Percentiles rank a stretch among this genome's conserved stretches.
Evolutionary conservation across 2,888 invertebrate genomes (phyloP).

Genomic region (Drosophila maculinotata): DNA sequence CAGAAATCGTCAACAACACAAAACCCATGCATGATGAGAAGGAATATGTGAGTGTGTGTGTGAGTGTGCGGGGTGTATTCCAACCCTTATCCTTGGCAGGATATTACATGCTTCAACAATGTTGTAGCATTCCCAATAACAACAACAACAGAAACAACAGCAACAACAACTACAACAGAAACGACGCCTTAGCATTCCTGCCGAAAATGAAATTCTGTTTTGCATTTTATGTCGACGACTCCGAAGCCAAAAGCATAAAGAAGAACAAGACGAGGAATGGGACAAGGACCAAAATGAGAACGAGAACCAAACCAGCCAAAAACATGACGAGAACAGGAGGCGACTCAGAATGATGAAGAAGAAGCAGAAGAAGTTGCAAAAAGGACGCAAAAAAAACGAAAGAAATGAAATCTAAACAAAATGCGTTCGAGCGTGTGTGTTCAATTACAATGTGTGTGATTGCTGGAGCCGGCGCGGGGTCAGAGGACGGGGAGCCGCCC

Average conservation of each 20-base stretch:
- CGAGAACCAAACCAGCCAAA: slow-evolving; percentile 46
- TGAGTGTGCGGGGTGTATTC: slow-evolving; percentile 57
- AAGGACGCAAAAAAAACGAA: slow-evolving; percentile 49
- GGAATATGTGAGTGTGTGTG: slow-evolving; percentile 31
- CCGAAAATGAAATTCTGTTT: slow-evolving; percentile 81
- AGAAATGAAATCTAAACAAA: slow-evolving; percentile 80
- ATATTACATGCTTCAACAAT: slow-evolving; percentile 82
- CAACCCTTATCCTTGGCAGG: slow-evolving; percentile 79
- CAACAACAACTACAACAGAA: slow-evolving; percentile 43
- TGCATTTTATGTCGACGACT: slow-evolving; percentile 79
- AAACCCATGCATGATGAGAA: slow-evolving; percentile 45
- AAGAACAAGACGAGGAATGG: slow-evolving; percentile 34
- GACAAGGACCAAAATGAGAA: slow-evolving; percentile 20
- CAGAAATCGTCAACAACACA: slow-evolving; percentile 78
- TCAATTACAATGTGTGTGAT: slow-evolving; percentile 82
- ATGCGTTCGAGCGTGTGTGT: slow-evolving; percentile 81
- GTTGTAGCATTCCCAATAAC: slow-evolving; percentile 81
- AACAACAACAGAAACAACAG: slow-evolving; percentile 56
- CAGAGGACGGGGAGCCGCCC: slow-evolving; percentile 41
- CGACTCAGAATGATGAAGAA: slow-evolving; percentile 44
- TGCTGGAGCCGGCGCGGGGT: slow-evolving; percentile 61
- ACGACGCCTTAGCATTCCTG: slow-evolving; percentile 67
- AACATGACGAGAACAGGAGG: slow-evolving; percentile 59
- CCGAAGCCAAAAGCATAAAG: slow-evolving; percentile 67
- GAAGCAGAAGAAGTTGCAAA: slow-evolving; percentile 40